Evolutionary conservation across 2,888 invertebrate genomes (phyloP).

Genomic region (Acheta domesticus): DNA sequence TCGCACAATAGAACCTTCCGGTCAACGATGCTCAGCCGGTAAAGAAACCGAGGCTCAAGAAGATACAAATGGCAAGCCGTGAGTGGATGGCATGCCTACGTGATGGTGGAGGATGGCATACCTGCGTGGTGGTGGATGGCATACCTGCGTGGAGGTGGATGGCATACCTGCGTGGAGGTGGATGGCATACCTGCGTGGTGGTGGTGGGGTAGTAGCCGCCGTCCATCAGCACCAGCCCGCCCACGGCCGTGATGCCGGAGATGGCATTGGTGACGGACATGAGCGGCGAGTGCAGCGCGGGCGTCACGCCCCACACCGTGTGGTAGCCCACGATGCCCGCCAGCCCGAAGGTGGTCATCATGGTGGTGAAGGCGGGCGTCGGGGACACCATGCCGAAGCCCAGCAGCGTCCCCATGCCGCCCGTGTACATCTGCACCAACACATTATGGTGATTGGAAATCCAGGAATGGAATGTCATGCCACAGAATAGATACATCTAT

Average conservation of each 20-base stretch:
- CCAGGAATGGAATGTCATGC: too few species aligned
- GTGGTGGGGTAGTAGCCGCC: constrained; percentile 74
- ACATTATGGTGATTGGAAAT: background rate
- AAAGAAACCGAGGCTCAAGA: too few species aligned
- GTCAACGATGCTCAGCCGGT: too few species aligned
- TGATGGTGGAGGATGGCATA: too few species aligned
- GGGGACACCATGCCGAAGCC: constrained; percentile 73
- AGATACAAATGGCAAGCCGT: too few species aligned
- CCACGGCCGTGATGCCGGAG: constrained; percentile 88
- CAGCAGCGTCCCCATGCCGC: constrained; percentile 66
- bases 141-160: too few species aligned
- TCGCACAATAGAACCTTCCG: too few species aligned
- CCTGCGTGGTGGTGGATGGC: too few species aligned
- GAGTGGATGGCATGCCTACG: too few species aligned
- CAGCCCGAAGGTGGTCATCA: constrained; percentile 81
- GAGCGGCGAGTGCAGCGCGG: constrained; percentile 83
- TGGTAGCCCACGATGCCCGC: constrained; percentile 81
- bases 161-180: too few species aligned
- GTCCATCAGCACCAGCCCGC: constrained; percentile 81
- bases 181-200: too few species aligned
- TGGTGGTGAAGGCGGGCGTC: constrained; percentile 78
- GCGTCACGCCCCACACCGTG: constrained; percentile 89
- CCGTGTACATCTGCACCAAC: constrained; percentile 36
- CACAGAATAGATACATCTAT: too few species aligned
- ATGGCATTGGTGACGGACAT: constrained; percentile 93